Evolutionary conservation across 2,797 vertebrate genomes (phyloP).

Genomic region (Tragelaphus oryx): DNA sequence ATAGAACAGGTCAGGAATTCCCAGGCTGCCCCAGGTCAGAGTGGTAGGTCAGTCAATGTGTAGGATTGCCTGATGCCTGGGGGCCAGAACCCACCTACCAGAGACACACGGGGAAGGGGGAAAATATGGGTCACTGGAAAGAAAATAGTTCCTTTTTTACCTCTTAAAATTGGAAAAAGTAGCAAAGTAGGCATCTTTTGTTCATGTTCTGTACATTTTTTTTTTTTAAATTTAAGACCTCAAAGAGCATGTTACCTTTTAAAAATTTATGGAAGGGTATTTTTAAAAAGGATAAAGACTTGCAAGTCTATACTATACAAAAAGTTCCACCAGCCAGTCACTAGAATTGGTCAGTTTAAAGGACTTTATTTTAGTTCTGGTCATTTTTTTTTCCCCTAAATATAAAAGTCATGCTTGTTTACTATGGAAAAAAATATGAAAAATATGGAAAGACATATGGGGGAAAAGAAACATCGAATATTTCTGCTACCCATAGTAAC

Average conservation of each 20-base stretch:
- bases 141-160: neutral
- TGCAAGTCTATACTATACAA: neutral
- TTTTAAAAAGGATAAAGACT: neutral
- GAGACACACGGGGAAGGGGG: neutral
- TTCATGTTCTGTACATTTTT: neutral
- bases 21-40: neutral
- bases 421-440: neutral
- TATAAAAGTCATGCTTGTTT: neutral
- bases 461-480: neutral
- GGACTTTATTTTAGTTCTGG: neutral
- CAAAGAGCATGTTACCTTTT: neutral
- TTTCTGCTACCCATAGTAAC: neutral
- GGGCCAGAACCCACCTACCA: neutral
- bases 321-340: neutral
- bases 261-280: neutral
- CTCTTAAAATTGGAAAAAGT: neutral
- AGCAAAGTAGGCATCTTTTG: neutral
- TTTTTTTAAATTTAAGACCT: constrained; percentile 5
- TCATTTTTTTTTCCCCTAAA: neutral
- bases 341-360: neutral
- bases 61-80: neutral
- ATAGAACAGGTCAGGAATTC: constrained; percentile 30
- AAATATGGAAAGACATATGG: neutral
- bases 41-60: neutral
- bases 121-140: neutral